Evolutionary conservation across 1,140 invertebrate species (phyloP).

Genomic region (Drosophila kikkawai): DNA sequence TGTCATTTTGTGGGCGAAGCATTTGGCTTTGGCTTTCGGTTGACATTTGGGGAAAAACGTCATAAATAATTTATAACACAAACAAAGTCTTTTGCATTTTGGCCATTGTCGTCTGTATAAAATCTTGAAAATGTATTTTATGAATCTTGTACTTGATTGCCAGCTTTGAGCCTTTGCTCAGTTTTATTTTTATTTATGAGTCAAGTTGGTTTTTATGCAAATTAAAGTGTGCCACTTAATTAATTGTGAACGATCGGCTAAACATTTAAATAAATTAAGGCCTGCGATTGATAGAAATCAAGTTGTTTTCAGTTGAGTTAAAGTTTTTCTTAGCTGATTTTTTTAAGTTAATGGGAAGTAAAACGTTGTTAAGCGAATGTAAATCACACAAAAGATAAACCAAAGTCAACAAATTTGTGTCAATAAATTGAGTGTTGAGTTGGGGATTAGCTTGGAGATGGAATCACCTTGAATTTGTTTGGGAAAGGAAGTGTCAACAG

Average conservation of each 20-base stretch:
- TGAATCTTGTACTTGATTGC: constrained; percentile 48
- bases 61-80: constrained; percentile 72
- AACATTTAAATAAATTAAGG: constrained; percentile 45
- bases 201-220: constrained; percentile 42
- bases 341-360: constrained; percentile 20
- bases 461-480: constrained; percentile 1
- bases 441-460: constrained; percentile 4
- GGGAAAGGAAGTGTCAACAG: neutral
- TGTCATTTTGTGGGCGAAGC: constrained; percentile 67
- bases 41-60: constrained; percentile 58
- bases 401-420: constrained; percentile 21
- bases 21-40: constrained; percentile 38
- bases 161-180: constrained; percentile 11
- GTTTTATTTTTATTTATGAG: constrained; percentile 31
- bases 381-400: constrained; percentile 20
- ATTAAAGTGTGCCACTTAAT: constrained; percentile 62
- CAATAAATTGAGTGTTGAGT: constrained; percentile 23
- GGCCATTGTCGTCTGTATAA: constrained; percentile 52
- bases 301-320: constrained; percentile 37
- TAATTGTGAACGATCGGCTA: constrained; percentile 45
- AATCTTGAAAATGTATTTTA: constrained; percentile 54
- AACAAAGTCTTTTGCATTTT: constrained; percentile 48
- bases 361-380: constrained; percentile 19
- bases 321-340: constrained; percentile 32
- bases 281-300: constrained; percentile 25